Conservation (phyloP, 2,888 invertebrate genomes). For the Brassicogethes aeneus region DNA sequence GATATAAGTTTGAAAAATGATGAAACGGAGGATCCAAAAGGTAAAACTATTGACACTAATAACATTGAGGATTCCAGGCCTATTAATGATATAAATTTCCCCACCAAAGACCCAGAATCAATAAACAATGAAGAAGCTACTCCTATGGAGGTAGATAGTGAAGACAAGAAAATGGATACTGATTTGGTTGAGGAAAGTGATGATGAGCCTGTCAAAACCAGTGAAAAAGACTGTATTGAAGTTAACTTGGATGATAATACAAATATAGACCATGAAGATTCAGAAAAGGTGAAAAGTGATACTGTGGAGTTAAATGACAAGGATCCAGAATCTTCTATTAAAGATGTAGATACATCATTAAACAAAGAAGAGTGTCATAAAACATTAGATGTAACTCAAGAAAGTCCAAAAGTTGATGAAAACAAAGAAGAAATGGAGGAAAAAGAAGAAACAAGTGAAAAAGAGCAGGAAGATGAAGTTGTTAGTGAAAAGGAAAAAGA, state of each 20-base stretch:
- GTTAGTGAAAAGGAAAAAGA: conserved; percentile 1
- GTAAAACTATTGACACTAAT: too few species aligned
- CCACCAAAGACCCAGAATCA: too few species aligned
- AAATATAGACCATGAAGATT: neutral
- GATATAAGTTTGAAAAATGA: too few species aligned
- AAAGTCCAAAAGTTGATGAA: neutral
- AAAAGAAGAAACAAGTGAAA: conserved; percentile 12
- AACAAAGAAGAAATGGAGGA: neutral
- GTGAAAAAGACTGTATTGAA: neutral
- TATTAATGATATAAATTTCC: too few species aligned
- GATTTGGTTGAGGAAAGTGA: neutral
- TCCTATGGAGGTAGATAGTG: too few species aligned
- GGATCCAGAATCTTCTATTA: neutral
- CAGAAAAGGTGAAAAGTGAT: neutral
- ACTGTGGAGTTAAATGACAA: neutral
- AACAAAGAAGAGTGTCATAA: neutral
- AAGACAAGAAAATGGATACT: conserved; percentile 4
- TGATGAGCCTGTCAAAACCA: neutral
- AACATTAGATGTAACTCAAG: neutral
- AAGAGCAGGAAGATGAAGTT: conserved; percentile 9
- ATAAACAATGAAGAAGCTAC: too few species aligned
- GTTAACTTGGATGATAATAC: neutral
- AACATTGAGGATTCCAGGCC: too few species aligned
- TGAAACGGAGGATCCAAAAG: too few species aligned
- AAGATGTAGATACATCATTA: too few species aligned